phyloP scores from a whole-genome alignment of 1,140 invertebrate species.

The Procambarus clarkii region DNA sequence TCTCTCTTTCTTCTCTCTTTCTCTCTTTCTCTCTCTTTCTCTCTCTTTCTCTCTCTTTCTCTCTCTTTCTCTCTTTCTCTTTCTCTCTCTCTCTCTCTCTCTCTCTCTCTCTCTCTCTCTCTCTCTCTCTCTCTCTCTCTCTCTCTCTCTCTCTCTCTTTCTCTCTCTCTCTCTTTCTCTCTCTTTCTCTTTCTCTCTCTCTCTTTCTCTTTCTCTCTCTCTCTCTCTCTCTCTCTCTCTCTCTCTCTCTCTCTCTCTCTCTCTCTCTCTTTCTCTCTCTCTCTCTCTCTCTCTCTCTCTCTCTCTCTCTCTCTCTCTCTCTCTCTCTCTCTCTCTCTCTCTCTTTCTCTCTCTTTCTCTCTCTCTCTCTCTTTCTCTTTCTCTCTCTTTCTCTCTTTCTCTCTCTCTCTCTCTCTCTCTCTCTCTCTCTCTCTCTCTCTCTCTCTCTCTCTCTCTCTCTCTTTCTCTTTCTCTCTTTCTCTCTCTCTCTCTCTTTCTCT shows the following conservation, averaged over 20 bases:
- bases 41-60: background rate
- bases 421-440: too few relatives aligned
- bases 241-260: background rate
- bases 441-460: too few relatives aligned
- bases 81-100: background rate
- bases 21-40: background rate
- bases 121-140: background rate
- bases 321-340: too few relatives aligned
- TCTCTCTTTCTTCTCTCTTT: background rate
- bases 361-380: too few relatives aligned
- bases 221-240: too few relatives aligned
- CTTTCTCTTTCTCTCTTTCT: too few relatives aligned
- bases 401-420: too few relatives aligned
- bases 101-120: background rate
- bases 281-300: conserved; percentile 9
- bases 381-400: too few relatives aligned
- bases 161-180: too few relatives aligned
- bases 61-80: conserved; percentile 2
- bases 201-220: background rate
- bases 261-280: background rate
- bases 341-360: too few relatives aligned
- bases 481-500: too few relatives aligned
- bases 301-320: background rate
- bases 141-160: background rate
- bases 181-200: background rate